phyloP scores from a whole-genome alignment of 2,113 vertebrate genomes.

The Dicerorhinus sumatrensis region DNA sequence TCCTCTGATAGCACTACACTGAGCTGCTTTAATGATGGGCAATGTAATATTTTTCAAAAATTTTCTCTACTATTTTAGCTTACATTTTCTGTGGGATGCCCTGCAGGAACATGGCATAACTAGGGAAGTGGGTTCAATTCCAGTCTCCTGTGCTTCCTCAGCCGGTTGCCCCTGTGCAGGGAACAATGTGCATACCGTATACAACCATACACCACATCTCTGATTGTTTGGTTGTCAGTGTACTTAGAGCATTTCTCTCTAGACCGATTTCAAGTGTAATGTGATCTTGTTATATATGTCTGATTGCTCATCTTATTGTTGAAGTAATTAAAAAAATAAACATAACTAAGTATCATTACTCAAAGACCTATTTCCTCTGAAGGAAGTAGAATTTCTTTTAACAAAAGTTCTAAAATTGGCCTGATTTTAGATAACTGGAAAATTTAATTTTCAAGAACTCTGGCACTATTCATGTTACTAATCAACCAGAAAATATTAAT shows the following conservation, averaged over 20 bases:
- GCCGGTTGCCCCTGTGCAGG: background rate
- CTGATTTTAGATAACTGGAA: slow-evolving; percentile 8
- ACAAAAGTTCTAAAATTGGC: background rate
- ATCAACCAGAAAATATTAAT: background rate
- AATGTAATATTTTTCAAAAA: background rate
- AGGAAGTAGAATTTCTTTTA: slow-evolving; percentile 15
- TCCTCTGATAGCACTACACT: background rate
- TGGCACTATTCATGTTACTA: background rate
- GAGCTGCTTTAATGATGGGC: background rate
- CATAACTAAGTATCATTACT: background rate
- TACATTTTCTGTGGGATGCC: background rate
- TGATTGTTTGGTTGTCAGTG: background rate
- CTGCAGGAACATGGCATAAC: background rate
- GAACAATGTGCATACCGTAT: background rate
- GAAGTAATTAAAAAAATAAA: background rate
- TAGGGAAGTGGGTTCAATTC: background rate
- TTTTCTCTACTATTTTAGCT: background rate
- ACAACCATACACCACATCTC: background rate
- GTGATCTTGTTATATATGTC: background rate
- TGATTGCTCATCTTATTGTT: background rate
- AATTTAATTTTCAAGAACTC: slow-evolving; percentile 8
- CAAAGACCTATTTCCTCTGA: background rate
- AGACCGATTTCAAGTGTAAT: background rate
- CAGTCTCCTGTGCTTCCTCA: background rate
- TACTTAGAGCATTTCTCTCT: background rate